Evolutionary conservation across 1,140 invertebrate species (phyloP).

Genomic region (Ceratosolen fusciceps): DNA sequence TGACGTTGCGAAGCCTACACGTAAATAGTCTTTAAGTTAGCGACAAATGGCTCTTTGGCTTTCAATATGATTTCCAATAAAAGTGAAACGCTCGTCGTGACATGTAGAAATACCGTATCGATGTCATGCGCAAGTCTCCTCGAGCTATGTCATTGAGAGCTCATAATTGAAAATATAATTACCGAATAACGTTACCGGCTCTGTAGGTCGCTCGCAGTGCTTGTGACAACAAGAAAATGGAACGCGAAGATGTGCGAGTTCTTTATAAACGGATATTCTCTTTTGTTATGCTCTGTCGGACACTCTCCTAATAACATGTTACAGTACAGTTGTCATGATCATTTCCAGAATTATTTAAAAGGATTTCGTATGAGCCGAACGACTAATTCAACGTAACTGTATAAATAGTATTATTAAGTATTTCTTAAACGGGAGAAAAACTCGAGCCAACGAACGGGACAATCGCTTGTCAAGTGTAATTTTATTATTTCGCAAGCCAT

Average conservation of each 20-base stretch:
- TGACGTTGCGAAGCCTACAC: neutral
- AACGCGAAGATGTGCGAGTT: too few species aligned
- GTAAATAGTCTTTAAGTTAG: neutral
- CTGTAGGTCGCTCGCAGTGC: too few species aligned
- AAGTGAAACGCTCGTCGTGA: too few species aligned
- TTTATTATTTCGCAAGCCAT: constrained; percentile 32
- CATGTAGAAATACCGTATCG: neutral
- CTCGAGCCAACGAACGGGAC: neutral
- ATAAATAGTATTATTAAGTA: constrained; percentile 6
- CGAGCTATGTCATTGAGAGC: neutral
- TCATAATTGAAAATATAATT: constrained; percentile 8
- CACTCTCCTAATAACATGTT: neutral
- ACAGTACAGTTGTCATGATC: too few species aligned
- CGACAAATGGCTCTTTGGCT: neutral
- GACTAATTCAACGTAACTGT: constrained; percentile 9
- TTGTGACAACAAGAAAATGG: too few species aligned
- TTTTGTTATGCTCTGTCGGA: neutral
- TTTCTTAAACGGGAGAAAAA: constrained; percentile 19
- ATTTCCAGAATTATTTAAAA: neutral
- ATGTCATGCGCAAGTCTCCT: too few species aligned
- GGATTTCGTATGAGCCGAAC: constrained; percentile 1
- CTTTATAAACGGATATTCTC: neutral
- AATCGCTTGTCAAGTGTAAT: constrained; percentile 37
- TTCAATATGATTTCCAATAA: too few species aligned
- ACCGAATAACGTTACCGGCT: too few species aligned